These are phyloP conservation scores for Chroicocephalus ridibundus DNA, from an alignment of 2,113 vertebrate species.

Conservation along the genomic window DNA sequence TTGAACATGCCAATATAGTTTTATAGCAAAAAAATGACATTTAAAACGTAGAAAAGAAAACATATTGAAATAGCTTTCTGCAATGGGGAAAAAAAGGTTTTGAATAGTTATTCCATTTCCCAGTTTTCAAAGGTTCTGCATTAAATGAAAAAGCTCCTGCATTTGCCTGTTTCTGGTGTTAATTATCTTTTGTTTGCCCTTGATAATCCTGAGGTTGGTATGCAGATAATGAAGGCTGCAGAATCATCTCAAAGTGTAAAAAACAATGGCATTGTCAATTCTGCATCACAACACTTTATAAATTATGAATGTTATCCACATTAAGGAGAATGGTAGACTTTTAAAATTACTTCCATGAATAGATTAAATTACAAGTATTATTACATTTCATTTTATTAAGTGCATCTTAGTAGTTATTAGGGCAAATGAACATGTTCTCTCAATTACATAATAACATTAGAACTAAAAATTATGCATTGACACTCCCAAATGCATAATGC, in stretches of 20 bases:
- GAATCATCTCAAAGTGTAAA: constrained; percentile 90
- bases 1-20: constrained; percentile 17
- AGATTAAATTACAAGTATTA: constrained; percentile 99
- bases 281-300: constrained; percentile 95
- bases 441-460: constrained; percentile 83
- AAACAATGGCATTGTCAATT: constrained; percentile 97
- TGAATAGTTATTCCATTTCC: constrained; percentile 78
- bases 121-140: constrained; percentile 77
- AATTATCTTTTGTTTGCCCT: constrained; percentile 99
- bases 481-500: constrained; percentile 83
- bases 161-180: constrained; percentile 85
- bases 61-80: constrained; percentile 24
- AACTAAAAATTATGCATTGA: constrained; percentile 84
- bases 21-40: neutral
- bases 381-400: constrained; percentile 97
- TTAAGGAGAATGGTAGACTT: constrained; percentile 92
- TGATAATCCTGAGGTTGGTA: constrained; percentile 91
- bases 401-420: constrained; percentile 95
- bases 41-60: constrained; percentile 20
- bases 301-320: constrained; percentile 97
- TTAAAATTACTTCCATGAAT: constrained; percentile 97
- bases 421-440: constrained; percentile 88
- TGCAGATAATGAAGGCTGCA: constrained; percentile 90
- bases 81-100: constrained; percentile 7
- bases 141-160: constrained; percentile 78